Evolutionary conservation across 2,113 vertebrate genomes (phyloP).

Genomic region (Struthio camelus): DNA sequence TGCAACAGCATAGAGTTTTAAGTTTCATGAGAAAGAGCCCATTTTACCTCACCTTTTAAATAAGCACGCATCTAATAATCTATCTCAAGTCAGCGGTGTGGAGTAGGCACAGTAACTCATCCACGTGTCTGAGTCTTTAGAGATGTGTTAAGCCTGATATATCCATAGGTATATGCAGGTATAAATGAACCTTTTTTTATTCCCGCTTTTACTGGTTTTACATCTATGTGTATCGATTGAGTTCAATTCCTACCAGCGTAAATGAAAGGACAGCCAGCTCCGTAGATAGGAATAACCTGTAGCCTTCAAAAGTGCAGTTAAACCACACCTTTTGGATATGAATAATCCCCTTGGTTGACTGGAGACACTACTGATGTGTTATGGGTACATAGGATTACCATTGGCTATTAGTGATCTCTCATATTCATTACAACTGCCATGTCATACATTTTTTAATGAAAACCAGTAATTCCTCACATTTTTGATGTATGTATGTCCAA

Average conservation of each 20-base stretch:
- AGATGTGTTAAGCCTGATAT: neutral
- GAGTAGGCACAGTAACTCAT: neutral
- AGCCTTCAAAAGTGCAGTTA: neutral
- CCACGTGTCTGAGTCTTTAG: neutral
- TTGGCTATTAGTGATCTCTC: neutral
- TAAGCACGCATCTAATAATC: accelerated
- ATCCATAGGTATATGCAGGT: neutral
- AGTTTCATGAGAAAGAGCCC: neutral
- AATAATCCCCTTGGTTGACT: neutral
- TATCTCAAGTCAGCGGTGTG: neutral
- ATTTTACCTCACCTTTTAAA: neutral
- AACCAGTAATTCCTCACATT: neutral
- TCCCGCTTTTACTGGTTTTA: neutral
- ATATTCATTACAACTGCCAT: neutral
- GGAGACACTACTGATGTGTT: neutral
- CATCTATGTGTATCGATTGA: neutral
- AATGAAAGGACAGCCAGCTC: neutral
- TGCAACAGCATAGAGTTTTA: neutral
- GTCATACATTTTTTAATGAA: neutral
- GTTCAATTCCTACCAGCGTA: neutral
- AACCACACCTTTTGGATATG: neutral
- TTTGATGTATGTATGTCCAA: neutral
- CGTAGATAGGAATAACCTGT: neutral
- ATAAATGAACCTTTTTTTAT: neutral
- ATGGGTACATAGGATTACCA: neutral